Evolutionary conservation across 2,797 vertebrate genomes (phyloP), one percentile per base, ranked within the genome.

Genomic region (Morelia viridis): DNA sequence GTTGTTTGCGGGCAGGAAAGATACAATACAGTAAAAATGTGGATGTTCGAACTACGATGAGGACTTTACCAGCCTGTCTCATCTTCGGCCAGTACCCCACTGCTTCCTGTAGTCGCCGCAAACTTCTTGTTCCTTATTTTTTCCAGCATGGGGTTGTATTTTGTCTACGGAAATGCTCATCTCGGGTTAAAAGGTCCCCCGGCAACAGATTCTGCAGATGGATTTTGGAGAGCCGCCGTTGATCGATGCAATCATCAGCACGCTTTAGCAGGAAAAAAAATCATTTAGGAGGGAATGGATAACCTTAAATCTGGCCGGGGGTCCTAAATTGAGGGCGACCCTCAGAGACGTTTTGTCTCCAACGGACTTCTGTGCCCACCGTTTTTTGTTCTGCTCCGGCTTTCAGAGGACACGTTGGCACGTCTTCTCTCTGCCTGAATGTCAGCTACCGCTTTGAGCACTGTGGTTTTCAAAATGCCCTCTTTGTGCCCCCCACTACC

Each of bases 381-480:
- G 0, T 1, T 8, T 15, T 15, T 31, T 15, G n/a, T 35, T 9
- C 5, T 24, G 8, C n/a, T 11, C 12, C 9, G 1, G 0, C 24
- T 56, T 90, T n/a, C 8, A 17, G 17, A 8, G 19, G 86, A 31
- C 0, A 0, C 26, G 0, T 10, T 2, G 1, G 5, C 28, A 35
- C 50, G 5, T 22, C 8, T 60, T 12, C 31, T 12, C 31, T 57
- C 5, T 0, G 28, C 58, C 28, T 53, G 2, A 22, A 65, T 83
- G 60, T 41, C 26, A 57, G 26, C 7, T 4, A 9, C 0, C 0
- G 3, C 28, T 93, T 1, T 58, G 31, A 57, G 58, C 68, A 19
- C 5, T 28, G 56, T 15, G 10, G 5, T 50, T 83, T 62, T 87
- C 17, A 58, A 8, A 26, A 11, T 1, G 35, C n/a, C 28, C 22